phyloP scores from a whole-genome alignment of 2,797 vertebrate species.

The Hydrocynus forskahlii region DNA sequence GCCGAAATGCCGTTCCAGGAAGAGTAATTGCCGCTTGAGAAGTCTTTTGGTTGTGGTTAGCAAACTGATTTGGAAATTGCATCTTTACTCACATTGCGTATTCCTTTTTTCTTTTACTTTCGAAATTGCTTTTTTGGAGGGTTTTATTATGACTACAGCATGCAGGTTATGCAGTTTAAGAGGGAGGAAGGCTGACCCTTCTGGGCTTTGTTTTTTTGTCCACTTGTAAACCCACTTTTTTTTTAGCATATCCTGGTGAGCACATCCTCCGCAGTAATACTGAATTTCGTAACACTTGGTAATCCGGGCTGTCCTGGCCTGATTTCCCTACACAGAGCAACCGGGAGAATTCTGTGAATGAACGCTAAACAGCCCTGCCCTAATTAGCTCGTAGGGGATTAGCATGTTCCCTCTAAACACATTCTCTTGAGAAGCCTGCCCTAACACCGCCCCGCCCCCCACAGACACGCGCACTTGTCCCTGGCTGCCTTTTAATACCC shows the following conservation, averaged over 20 bases:
- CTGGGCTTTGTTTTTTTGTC: not conserved
- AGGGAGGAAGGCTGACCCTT: no score
- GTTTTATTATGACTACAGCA: no score
- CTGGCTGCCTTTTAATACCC: slow-evolving; percentile 10
- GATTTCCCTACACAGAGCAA: slow-evolving; percentile 19
- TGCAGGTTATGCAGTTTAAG: no score
- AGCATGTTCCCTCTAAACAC: slow-evolving; percentile 37
- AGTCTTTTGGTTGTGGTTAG: no score
- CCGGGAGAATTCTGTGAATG: slow-evolving; percentile 40
- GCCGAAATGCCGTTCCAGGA: no score
- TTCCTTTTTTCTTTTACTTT: no score
- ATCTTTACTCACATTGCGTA: no score
- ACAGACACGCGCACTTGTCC: no score
- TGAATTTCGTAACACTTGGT: slow-evolving; percentile 12
- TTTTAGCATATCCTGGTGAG: no score
- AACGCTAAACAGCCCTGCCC: slow-evolving; percentile 1
- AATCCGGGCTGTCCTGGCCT: slow-evolving; percentile 33
- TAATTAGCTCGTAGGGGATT: slow-evolving; percentile 49
- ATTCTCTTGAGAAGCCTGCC: not conserved
- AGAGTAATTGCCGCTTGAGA: no score
- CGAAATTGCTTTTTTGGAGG: no score
- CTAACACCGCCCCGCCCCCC: not conserved
- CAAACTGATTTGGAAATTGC: no score
- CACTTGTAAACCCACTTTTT: not conserved
- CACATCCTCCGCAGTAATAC: not conserved